A percentile compares a stretch with the other conserved stretches of the same genome.
phyloP scores from a whole-genome alignment of 2,888 invertebrate species.

The Caradrina clavipalpis region DNA sequence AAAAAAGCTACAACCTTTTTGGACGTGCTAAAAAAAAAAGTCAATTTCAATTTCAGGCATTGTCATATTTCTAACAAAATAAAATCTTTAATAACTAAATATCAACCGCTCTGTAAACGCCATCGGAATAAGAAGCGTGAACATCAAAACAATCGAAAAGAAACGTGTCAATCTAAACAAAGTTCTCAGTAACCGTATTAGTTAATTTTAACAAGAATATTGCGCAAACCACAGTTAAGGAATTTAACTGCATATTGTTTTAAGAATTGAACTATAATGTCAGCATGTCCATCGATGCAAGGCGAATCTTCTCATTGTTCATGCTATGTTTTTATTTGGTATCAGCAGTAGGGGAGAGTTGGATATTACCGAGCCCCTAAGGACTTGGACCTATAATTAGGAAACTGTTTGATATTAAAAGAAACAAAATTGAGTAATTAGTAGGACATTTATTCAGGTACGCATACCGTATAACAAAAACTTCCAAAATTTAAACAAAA shows the following conservation, averaged over 20 bases:
- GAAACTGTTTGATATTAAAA: no score
- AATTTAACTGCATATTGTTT: constrained; percentile 64
- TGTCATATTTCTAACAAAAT: no score
- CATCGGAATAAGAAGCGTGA: constrained; percentile 7
- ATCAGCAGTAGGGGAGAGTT: no score
- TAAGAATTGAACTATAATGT: constrained; percentile 57
- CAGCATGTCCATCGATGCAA: constrained; percentile 42
- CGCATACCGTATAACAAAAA: no score
- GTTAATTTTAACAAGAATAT: constrained; percentile 66
- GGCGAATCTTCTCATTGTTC: constrained; percentile 48
- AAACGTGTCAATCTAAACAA: constrained; percentile 63
- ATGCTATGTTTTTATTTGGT: constrained; percentile 8
- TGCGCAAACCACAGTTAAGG: constrained; percentile 62
- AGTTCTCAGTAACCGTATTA: constrained; percentile 63
- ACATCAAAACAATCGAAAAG: constrained; percentile 58
- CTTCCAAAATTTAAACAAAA: no score
- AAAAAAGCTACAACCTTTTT: no score
- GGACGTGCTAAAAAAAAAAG: no score
- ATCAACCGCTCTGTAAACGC: neutral
- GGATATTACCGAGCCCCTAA: no score
- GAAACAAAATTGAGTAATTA: no score
- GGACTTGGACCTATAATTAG: no score
- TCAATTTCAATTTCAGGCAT: no score
- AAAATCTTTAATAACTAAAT: neutral
- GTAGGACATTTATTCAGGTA: no score